Evolutionary conservation across 2,888 invertebrate species (phyloP).

Genomic region (Rhagonycha fulva): DNA sequence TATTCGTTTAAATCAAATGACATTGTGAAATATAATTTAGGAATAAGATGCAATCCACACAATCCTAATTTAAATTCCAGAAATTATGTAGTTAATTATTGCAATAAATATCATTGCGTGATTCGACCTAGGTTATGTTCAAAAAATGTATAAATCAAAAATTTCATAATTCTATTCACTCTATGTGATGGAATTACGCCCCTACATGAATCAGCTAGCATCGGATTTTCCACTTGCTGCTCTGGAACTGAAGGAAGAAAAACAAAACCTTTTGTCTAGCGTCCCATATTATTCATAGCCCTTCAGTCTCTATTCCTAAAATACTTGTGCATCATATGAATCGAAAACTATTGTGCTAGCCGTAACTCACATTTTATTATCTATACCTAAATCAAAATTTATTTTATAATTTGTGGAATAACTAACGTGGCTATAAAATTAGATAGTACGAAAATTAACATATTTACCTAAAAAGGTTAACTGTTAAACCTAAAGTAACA

Average conservation of each 20-base stretch:
- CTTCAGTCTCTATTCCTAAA: not conserved
- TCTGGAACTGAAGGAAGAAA: not conserved
- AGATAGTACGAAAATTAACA: not conserved
- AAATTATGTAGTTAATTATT: too few relatives aligned
- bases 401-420: not conserved
- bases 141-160: not conserved
- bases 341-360: not conserved
- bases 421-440: not conserved
- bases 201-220: conserved; percentile 15
- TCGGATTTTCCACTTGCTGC: conserved; percentile 10
- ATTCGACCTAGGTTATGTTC: not conserved
- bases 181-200: conserved; percentile 8
- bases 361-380: not conserved
- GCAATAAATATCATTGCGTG: not conserved
- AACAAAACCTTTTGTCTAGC: conserved; percentile 12
- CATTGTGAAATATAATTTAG: too few relatives aligned
- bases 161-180: not conserved
- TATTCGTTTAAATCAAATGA: too few relatives aligned
- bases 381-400: not conserved
- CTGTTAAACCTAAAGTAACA: not conserved
- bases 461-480: not conserved
- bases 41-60: too few relatives aligned
- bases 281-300: not conserved
- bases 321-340: not conserved
- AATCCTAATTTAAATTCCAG: too few relatives aligned